Base-by-base conservation (phyloP, 1,140 invertebrate species). In the Gryllus bimaculatus region DNA sequence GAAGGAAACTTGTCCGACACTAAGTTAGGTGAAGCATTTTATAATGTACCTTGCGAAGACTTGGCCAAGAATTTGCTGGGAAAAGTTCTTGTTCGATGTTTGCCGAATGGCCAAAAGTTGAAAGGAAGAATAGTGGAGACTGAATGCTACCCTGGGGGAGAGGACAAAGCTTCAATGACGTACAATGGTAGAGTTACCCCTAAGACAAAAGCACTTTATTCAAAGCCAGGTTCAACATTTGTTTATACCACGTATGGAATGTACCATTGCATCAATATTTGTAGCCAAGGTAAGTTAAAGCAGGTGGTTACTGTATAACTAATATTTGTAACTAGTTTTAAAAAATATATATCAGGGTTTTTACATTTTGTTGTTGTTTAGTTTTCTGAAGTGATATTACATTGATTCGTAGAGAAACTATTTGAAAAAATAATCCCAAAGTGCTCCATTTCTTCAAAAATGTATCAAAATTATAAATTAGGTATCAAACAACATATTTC, bases 211-310 rank as follows among this genome's bases (percentile, higher is more conserved):
- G 91, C 94, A 7, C 94, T 95, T 92, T 96, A 91, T 83, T 94
- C 94, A 92, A 85, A 82, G 74, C 89, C 93, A 47, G 94, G 94
- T n/a, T 95, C 94, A 49, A 88, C 89, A 54, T 95, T 93, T 86
- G 92, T 95, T 8, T 95, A 95, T 82, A 87, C 91, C 78, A 94
- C 93, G 15, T 95, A 95, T 86, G 93, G 94, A 82, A 93, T 94
- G 90, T 94, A 95, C 83, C 88, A 91, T 83, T 95, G 93, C 82
- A 90, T 95, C 82, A 95, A 95, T 85, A 92, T 95, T 79, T 94
- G 93, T n/a, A 91, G 92, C 83, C 82, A 88, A 88, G 92, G 91
- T 91, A 84, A 82, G 82, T 77, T 10, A 39, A n/a, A 21, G 3
- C 75, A 76, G 75, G 21, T 74, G 73, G 20, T 74, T 20, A 74